phyloP scores from a whole-genome alignment of 2,797 vertebrate genomes.

The Xiphophorus birchmanni region DNA sequence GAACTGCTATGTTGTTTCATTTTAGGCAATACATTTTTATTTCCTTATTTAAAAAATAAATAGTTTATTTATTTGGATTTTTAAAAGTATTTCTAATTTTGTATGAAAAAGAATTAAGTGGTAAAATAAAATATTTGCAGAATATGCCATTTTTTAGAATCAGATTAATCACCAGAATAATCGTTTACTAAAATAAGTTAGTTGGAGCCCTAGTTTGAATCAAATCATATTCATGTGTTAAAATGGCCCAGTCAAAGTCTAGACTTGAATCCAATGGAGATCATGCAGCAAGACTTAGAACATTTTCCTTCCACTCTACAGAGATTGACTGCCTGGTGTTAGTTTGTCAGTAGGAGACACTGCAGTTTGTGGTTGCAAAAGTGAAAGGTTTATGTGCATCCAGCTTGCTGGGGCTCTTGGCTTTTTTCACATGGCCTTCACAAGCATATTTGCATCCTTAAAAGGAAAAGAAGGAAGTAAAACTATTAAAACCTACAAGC shows the following conservation, averaged over 20 bases:
- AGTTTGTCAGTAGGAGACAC: background rate
- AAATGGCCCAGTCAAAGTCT: background rate
- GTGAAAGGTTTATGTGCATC: background rate
- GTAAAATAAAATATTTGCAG: no score
- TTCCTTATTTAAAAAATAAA: no score
- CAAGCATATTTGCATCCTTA: background rate
- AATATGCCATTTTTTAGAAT: no score
- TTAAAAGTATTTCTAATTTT: no score
- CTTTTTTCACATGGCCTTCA: background rate
- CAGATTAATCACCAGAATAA: no score
- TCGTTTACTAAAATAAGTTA: no score
- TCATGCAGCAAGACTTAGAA: background rate
- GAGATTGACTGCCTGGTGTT: background rate
- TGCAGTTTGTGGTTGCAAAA: background rate
- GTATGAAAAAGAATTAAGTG: no score
- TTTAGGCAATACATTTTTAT: no score
- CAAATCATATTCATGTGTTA: background rate
- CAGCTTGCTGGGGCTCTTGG: background rate
- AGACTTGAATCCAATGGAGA: background rate
- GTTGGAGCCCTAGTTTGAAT: background rate
- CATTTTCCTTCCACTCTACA: background rate
- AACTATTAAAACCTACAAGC: background rate
- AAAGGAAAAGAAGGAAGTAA: background rate
- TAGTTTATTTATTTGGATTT: no score
- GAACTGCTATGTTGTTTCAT: no score